Evolutionary conservation across 64 coral and sea anemone species (phyloP).

Genomic region (Dendronephthya gigantea): DNA sequence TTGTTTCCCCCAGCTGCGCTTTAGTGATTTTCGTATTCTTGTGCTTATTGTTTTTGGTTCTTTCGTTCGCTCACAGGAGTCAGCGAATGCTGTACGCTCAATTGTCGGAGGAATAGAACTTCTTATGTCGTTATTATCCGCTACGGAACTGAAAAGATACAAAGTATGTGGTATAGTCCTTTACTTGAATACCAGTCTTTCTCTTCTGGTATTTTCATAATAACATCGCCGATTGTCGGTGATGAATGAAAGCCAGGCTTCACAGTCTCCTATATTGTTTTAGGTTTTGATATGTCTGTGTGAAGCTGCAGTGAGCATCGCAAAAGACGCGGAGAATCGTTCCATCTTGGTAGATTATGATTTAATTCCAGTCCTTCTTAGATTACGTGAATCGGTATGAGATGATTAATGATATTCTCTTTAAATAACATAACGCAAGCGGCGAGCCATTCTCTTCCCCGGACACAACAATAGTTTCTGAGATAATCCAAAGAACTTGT

Average conservation of each 20-base stretch:
- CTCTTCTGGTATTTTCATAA: no score
- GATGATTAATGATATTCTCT: neutral
- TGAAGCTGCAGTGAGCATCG: slow-evolving; percentile 64
- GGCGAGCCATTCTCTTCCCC: no score
- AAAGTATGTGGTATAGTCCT: neutral
- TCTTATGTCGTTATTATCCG: slow-evolving; percentile 34
- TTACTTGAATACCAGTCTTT: no score
- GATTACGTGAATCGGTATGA: slow-evolving; percentile 58
- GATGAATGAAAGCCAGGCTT: no score
- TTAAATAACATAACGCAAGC: no score
- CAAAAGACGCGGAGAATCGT: slow-evolving; percentile 78
- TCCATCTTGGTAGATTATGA: slow-evolving; percentile 97
- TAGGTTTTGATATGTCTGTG: slow-evolving; percentile 56
- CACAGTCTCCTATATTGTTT: neutral
- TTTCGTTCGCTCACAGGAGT: slow-evolving; percentile 39
- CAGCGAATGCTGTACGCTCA: slow-evolving; percentile 72
- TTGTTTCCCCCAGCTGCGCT: neutral
- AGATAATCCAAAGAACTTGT: no score
- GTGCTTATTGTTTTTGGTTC: neutral
- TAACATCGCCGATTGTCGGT: no score
- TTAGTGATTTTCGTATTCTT: neutral
- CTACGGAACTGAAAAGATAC: neutral
- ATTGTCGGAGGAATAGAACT: slow-evolving; percentile 90
- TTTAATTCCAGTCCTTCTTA: slow-evolving; percentile 50
- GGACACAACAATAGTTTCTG: no score